Conservation (phyloP, 2,113 vertebrate species). For the Scortum barcoo region DNA sequence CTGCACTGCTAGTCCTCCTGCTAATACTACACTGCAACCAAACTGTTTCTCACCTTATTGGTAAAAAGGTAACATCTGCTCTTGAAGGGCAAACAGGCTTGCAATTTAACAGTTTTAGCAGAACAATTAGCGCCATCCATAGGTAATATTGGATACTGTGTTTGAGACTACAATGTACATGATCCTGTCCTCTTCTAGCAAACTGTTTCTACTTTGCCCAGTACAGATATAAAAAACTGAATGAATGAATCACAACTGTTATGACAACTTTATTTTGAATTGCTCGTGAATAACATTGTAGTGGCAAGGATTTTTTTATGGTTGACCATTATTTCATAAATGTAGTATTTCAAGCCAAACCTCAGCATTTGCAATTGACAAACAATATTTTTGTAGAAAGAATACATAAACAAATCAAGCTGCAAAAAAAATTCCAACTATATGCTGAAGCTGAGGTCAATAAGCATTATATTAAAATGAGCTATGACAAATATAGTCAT, state of each 20-base stretch:
- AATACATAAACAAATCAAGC: slow-evolving; percentile 29
- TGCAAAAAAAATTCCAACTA: slow-evolving; percentile 2
- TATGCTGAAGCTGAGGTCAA: slow-evolving; percentile 10
- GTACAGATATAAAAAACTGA: not conserved
- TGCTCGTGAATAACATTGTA: slow-evolving; percentile 34
- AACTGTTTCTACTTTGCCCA: not conserved
- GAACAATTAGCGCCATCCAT: slow-evolving; percentile 25
- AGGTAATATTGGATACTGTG: slow-evolving; percentile 20
- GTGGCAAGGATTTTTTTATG: not conserved
- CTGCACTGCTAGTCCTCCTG: not conserved
- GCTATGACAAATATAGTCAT: slow-evolving; percentile 22
- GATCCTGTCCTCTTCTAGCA: not conserved
- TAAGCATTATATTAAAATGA: slow-evolving; percentile 29
- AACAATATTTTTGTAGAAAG: not conserved
- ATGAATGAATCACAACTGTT: not conserved
- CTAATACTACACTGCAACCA: not conserved
- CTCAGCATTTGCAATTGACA: slow-evolving; percentile 20
- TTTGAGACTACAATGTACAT: not conserved
- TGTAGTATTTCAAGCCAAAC: slow-evolving; percentile 22
- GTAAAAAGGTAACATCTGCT: not conserved
- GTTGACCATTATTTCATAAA: slow-evolving; percentile 23
- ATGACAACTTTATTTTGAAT: slow-evolving; percentile 65
- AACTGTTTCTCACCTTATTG: not conserved
- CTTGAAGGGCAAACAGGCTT: not conserved
- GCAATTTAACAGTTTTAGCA: not conserved